Percentiles rank a stretch among this genome's conserved stretches.
Conservation (phyloP, 2,113 vertebrate species). For the Corythaeola cristata region DNA sequence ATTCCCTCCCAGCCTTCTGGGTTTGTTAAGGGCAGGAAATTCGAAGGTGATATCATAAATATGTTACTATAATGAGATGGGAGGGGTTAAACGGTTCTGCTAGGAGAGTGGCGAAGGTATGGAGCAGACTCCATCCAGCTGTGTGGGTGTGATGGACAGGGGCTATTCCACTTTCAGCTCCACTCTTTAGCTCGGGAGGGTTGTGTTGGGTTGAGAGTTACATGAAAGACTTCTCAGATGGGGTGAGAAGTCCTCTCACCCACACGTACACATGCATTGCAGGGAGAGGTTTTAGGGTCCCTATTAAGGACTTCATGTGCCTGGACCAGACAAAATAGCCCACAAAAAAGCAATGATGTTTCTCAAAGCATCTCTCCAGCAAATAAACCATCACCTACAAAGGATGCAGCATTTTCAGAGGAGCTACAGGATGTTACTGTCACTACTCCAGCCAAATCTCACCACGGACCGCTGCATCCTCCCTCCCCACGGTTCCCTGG, state of each 20-base stretch:
- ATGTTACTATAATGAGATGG: constrained; percentile 56
- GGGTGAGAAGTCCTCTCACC: neutral
- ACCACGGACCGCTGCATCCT: neutral
- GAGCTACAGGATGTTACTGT: neutral
- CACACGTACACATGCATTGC: neutral
- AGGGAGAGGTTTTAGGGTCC: neutral
- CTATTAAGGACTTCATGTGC: neutral
- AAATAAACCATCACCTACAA: neutral
- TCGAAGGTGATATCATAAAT: constrained; percentile 58
- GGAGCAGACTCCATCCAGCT: constrained; percentile 13
- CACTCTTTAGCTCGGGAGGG: neutral
- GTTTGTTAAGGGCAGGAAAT: constrained; percentile 54
- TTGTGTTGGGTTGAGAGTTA: neutral
- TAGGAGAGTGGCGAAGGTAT: neutral
- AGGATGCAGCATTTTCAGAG: neutral
- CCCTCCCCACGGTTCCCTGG: neutral
- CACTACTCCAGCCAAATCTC: neutral
- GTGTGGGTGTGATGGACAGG: constrained; percentile 40
- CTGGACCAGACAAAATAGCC: neutral
- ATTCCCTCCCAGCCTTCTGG: constrained; percentile 48
- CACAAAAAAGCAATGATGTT: neutral
- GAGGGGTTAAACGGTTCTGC: constrained; percentile 33
- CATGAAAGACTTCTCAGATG: neutral
- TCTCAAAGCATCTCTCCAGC: neutral
- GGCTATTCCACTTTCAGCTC: neutral